These are phyloP conservation scores for Autographa gamma DNA, from an alignment of 2,888 invertebrate species.

Conservation along the genomic window DNA sequence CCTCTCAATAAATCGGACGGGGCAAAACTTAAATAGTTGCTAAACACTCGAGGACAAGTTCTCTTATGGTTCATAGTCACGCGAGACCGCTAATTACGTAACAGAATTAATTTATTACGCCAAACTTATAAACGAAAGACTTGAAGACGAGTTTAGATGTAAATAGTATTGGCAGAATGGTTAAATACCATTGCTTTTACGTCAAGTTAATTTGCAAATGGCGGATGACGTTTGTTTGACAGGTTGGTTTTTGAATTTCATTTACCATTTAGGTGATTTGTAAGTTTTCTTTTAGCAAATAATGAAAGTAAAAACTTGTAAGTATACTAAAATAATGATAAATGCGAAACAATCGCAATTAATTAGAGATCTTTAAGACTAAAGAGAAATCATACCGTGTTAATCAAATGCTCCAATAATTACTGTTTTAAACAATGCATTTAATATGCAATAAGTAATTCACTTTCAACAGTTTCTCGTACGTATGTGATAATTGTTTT, in stretches of 20 bases:
- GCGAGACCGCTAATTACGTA: conserved; percentile 84
- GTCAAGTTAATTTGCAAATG: not conserved
- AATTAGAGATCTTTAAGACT: not conserved
- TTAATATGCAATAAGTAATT: conserved; percentile 6
- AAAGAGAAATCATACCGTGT: not conserved
- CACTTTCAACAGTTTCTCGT: not conserved
- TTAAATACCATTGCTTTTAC: conserved; percentile 9
- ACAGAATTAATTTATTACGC: conserved; percentile 78
- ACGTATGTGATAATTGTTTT: conserved; percentile 10
- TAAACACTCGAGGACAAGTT: conserved; percentile 76
- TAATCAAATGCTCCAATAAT: not conserved
- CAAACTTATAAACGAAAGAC: conserved; percentile 51
- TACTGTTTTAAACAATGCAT: not conserved
- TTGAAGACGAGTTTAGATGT: conserved; percentile 45
- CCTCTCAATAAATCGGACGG: conserved; percentile 74
- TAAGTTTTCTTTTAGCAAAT: not conserved
- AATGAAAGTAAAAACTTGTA: not conserved
- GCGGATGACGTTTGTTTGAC: conserved; percentile 2
- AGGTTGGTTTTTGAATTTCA: conserved; percentile 5
- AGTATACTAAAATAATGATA: not conserved
- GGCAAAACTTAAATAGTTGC: conserved; percentile 75
- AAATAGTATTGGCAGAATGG: conserved; percentile 42
- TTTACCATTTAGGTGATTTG: not conserved
- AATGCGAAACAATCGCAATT: not conserved
- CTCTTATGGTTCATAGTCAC: conserved; percentile 81